Base-by-base conservation (phyloP, 2,113 vertebrate species). In the Bubo blakistoni region DNA sequence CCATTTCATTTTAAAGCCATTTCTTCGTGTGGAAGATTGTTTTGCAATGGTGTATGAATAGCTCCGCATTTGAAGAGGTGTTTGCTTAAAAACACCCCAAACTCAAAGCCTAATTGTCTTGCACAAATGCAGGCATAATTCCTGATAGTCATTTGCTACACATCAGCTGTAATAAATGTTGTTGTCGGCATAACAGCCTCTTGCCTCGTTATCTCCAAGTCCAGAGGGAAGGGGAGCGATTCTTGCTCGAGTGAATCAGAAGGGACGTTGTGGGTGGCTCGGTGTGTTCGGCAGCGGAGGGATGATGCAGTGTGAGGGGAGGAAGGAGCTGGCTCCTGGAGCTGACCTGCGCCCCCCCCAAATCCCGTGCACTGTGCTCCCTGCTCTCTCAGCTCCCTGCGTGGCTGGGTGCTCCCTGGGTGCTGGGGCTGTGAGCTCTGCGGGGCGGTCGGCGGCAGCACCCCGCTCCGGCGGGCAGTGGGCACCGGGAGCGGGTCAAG, bases 1-100 rank as follows among this genome's bases (percentile, higher is more conserved):
- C 96, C 91, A 91, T 95, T 96, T 97, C 80, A 5, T 71, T 93
- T 81, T 38, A 19, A 61, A 95, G 91, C 84, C 16, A 0, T 74
- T 91, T 85, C 51, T 90, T 19, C 12, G 1, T 4, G 80, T 26
- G 36, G 80, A 36, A 82, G 85, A 81, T 81, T 6, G 9, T 58
- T 69, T 74, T 65, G 91, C 84, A 30, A 2, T 9, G 69, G 46
- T 63, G 87, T 57, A 7, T 19, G 69, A 70, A 63, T 5, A 47
- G 77, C 81, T 94, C 79, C 0, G 9, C 2, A 1, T n/a, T 61
- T 57, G 57, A 55, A 59, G 79, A 88, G 77, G 63, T 58, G 40
- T 66, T 95, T 81, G 69, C 71, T 83, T 67, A 10, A n/a, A 61
- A 38, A 2, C 69, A 27, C 73, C 77, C 94, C 5, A 1, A 87